Conservation (phyloP, 2,888 invertebrate genomes). For the Sceliomorpha sp. region DNA sequence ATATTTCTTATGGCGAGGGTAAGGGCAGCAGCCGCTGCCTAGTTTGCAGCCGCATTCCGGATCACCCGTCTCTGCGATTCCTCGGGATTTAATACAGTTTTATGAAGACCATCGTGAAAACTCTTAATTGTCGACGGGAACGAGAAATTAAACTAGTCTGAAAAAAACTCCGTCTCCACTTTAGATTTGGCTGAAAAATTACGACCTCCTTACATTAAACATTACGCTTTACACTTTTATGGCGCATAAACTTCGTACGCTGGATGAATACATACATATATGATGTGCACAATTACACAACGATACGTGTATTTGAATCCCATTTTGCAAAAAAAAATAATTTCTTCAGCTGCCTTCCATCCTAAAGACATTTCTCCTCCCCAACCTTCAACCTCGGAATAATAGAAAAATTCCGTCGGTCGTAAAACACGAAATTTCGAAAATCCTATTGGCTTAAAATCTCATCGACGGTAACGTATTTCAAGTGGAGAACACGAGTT, state of each 20-base stretch:
- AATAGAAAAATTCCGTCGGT: no score
- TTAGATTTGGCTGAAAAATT: constrained; percentile 11
- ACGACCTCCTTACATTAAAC: constrained; percentile 24
- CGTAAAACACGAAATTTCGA: no score
- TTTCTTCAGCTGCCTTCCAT: no score
- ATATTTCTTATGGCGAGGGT: constrained; percentile 61
- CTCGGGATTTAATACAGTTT: constrained; percentile 75
- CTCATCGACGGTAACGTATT: not conserved
- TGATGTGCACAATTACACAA: no score
- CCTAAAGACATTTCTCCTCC: not conserved
- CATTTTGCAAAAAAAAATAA: no score
- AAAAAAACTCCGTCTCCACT: constrained; percentile 28
- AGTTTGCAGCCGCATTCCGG: constrained; percentile 33
- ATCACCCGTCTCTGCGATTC: constrained; percentile 31
- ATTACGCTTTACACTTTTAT: constrained; percentile 17
- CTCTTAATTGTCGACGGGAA: constrained; percentile 74
- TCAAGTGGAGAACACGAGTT: not conserved
- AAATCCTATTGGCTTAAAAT: not conserved
- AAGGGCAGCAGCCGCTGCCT: constrained; percentile 19
- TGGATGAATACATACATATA: no score
- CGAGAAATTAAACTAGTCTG: constrained; percentile 65
- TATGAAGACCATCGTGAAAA: constrained; percentile 75
- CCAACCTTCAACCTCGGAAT: not conserved
- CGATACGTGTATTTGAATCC: no score
- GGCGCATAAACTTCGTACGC: no score